Percentiles rank a stretch among this genome's conserved stretches.
phyloP scores from a whole-genome alignment of 2,888 invertebrate species.

The Parnassius glacialis region DNA sequence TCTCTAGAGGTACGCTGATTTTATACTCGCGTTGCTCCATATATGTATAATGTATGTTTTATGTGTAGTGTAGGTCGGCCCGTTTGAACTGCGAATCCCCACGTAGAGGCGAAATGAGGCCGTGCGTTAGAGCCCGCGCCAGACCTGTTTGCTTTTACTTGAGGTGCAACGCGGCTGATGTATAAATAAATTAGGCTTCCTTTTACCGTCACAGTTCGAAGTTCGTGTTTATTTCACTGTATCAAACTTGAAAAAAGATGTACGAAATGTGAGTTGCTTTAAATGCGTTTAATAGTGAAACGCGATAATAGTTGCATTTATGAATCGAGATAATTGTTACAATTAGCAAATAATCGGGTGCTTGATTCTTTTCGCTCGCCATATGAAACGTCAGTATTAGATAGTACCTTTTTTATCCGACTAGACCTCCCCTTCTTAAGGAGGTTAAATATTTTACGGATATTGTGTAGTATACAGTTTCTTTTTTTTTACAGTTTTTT shows the following conservation, averaged over 20 bases:
- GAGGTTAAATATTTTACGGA: too few relatives aligned
- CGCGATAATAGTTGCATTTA: too few relatives aligned
- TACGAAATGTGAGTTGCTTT: too few relatives aligned
- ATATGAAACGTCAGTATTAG: too few relatives aligned
- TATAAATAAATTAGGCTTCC: slow-evolving; percentile 21
- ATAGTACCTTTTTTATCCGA: too few relatives aligned
- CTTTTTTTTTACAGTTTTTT: too few relatives aligned
- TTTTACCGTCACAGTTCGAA: background rate
- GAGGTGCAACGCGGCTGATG: slow-evolving; percentile 15
- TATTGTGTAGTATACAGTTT: too few relatives aligned
- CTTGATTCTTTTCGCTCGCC: too few relatives aligned
- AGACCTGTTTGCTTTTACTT: slow-evolving; percentile 37
- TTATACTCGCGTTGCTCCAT: background rate
- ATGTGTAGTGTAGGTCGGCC: slow-evolving; percentile 25
- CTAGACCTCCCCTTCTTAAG: too few relatives aligned
- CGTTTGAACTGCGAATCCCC: slow-evolving; percentile 51
- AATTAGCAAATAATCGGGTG: too few relatives aligned
- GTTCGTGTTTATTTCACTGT: background rate
- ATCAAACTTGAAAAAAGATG: background rate
- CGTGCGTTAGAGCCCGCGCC: slow-evolving; percentile 40
- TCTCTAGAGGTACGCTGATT: slow-evolving; percentile 6
- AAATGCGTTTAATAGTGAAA: too few relatives aligned
- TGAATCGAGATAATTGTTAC: too few relatives aligned
- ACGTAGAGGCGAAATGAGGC: slow-evolving; percentile 55
- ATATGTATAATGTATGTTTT: background rate